A percentile compares a stretch with the other conserved stretches of the same genome.
phyloP scores from a whole-genome alignment of 2,888 invertebrate species.

The Tryphoninae sp. region DNA sequence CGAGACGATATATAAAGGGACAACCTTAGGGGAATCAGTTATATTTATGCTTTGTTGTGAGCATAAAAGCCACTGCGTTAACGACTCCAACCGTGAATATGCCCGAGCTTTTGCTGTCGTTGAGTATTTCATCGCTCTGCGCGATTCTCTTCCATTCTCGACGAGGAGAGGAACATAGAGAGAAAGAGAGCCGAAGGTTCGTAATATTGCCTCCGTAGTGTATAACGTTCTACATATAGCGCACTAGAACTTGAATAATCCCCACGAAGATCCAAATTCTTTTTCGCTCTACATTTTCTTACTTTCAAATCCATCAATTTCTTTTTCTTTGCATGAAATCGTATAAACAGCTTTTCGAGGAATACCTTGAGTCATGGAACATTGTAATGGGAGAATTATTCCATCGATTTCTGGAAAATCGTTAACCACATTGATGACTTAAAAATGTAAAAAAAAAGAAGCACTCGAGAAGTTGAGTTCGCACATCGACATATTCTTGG shows the following conservation, averaged over 20 bases:
- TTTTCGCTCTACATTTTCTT: too few species aligned
- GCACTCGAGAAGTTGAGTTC: background rate
- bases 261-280: too few species aligned
- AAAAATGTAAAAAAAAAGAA: background rate
- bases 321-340: background rate
- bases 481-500: slow-evolving; percentile 24
- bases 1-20: slow-evolving; percentile 73
- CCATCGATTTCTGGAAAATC: background rate
- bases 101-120: slow-evolving; percentile 68
- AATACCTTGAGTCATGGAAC: background rate
- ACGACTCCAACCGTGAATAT: slow-evolving; percentile 73
- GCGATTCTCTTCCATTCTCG: slow-evolving; percentile 44
- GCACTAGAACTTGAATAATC: too few species aligned
- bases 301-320: too few species aligned
- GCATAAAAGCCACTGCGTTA: slow-evolving; percentile 75
- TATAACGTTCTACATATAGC: slow-evolving; percentile 48
- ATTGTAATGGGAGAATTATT: background rate
- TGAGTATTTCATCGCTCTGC: slow-evolving; percentile 77
- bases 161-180: slow-evolving; percentile 61
- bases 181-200: slow-evolving; percentile 51
- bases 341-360: background rate
- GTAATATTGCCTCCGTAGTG: slow-evolving; percentile 64
- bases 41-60: slow-evolving; percentile 79
- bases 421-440: slow-evolving; percentile 1
- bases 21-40: slow-evolving; percentile 76